phyloP scores from a whole-genome alignment of 2,113 vertebrate species.

The Willisornis vidua region DNA sequence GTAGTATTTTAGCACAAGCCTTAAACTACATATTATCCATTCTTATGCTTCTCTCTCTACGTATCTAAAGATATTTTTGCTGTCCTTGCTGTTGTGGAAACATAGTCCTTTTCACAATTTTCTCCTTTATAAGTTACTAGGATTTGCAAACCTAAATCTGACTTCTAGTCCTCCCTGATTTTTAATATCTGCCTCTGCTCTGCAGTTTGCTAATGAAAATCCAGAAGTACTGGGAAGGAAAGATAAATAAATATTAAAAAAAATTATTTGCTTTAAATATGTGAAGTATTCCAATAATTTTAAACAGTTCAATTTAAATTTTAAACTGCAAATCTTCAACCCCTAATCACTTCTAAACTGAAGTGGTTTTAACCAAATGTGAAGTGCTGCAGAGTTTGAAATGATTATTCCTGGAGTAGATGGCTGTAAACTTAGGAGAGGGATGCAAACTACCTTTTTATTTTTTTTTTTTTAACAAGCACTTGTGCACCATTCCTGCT shows the following conservation, averaged over 20 bases:
- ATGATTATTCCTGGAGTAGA: conserved; percentile 58
- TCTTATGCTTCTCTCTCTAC: background rate
- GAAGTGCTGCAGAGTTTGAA: conserved; percentile 71
- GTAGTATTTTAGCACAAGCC: conserved; percentile 10
- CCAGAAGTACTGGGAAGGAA: conserved; percentile 27
- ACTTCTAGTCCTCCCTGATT: background rate
- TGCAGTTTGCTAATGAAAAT: conserved; percentile 30
- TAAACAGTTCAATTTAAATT: conserved; percentile 81
- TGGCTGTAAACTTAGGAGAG: conserved; percentile 58
- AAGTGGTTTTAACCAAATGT: conserved; percentile 80
- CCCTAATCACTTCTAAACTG: conserved; percentile 79
- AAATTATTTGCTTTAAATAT: conserved; percentile 77
- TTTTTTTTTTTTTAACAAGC: background rate
- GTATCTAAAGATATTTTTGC: background rate
- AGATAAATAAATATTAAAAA: conserved; percentile 50
- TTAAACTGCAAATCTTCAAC: conserved; percentile 77
- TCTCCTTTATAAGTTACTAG: background rate
- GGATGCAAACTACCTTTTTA: conserved; percentile 6
- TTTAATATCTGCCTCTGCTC: background rate
- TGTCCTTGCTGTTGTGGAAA: background rate
- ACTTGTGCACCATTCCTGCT: background rate
- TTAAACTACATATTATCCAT: background rate
- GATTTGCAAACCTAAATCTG: background rate
- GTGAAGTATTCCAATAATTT: conserved; percentile 75
- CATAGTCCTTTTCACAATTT: background rate